phyloP scores from a whole-genome alignment of 2,888 invertebrate species.

The Hemicrepidius hirtus region DNA sequence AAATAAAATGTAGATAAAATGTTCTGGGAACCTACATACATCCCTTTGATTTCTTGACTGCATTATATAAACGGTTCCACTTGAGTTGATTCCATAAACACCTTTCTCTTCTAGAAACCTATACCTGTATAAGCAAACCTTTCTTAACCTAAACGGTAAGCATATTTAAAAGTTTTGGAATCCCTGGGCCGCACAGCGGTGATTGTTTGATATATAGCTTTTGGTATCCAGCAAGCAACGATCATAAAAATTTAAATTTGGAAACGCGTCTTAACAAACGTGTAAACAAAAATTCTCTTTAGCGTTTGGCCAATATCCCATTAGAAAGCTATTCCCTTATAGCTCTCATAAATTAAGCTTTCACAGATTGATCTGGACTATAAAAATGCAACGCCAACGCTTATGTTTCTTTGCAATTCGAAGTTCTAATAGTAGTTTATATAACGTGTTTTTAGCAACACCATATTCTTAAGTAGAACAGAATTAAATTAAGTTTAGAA shows the following conservation, averaged over 20 bases:
- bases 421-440: no score
- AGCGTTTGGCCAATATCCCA: conserved; percentile 14
- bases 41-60: no score
- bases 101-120: no score
- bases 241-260: conserved; percentile 60
- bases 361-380: not conserved
- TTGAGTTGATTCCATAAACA: no score
- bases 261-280: conserved; percentile 52
- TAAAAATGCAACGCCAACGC: conserved; percentile 16
- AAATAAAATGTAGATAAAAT: no score
- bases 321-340: conserved; percentile 5
- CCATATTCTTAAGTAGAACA: no score
- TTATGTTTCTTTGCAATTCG: not conserved
- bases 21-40: no score
- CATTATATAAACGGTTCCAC: no score
- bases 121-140: no score
- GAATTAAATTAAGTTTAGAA: no score
- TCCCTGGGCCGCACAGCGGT: conserved; percentile 57
- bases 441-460: no score
- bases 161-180: conserved; percentile 20
- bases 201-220: conserved; percentile 62
- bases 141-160: no score
- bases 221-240: conserved; percentile 54
- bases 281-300: conserved; percentile 55
- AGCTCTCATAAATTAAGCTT: conserved; percentile 10